Base-by-base conservation (phyloP, 1,140 invertebrate species). In the Euwallacea similis region DNA sequence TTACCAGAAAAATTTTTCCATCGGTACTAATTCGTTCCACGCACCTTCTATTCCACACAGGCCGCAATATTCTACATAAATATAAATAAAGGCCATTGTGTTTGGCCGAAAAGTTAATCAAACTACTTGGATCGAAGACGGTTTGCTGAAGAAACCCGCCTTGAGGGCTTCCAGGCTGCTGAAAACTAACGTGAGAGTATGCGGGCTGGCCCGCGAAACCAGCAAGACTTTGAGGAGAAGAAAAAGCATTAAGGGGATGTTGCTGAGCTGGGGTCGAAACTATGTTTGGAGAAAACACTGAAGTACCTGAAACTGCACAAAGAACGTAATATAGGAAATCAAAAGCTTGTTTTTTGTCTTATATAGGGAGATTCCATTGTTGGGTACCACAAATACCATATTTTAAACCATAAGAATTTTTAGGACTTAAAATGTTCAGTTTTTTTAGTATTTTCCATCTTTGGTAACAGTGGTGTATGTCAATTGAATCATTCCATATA, bases 41-140 rank as follows among this genome's bases (percentile, higher is more conserved):
- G 74, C 91, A 91, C 73, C 87, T 87, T 66, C 88, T 80, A 76
- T 88, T 88, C 93, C 93, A 95, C 66, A 95, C 86, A 0, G 92
- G 90, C 66, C 93, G 84, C 7, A 98, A 80, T 74, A 98, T 91
- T 72, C 96, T 87, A 33, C 92, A 89, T 7, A 97, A 87, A 78
- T 94, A 96, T 4, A 98, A 84, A 83, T 98, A 98, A 0, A 99
- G 84, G 0, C 94, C 95, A 80, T 96, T 94, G 79, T 98, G 96
- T 82, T 96, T 96, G 4, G 92, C 88, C 2, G 93, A 95, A 79
- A 89, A 94, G 54, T 88, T 84, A 62, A 80, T 78, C 0, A 75
- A 75, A 21, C 44, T 61, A 21, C 55, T 73, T 0, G 70, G 44
- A 69, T 77, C 75, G 42, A 74, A 75, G 16, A 44, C 15, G 0